These are phyloP conservation scores for Craniophora ligustri DNA, from an alignment of 2,888 invertebrate species.

Conservation along the genomic window DNA sequence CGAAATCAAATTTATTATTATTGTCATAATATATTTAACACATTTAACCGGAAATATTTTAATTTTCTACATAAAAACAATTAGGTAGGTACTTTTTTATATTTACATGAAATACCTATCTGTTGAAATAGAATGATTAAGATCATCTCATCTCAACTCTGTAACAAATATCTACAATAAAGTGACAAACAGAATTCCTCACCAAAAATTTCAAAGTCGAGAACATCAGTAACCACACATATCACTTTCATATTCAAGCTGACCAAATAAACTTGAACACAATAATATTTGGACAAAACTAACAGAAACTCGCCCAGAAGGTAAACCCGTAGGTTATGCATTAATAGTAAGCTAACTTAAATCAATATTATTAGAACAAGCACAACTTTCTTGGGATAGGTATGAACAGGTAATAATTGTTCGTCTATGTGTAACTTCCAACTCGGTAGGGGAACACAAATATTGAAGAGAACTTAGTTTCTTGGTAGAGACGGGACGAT, in stretches of 20 bases:
- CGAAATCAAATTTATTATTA: too few species aligned
- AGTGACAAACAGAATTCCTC: background rate
- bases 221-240: conserved; percentile 52
- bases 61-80: too few species aligned
- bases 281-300: conserved; percentile 65
- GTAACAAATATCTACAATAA: background rate
- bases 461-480: conserved; percentile 79
- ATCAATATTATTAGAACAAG: conserved; percentile 77
- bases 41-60: too few species aligned
- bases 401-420: conserved; percentile 68
- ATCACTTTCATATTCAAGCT: conserved; percentile 63
- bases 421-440: conserved; percentile 72
- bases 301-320: conserved; percentile 58
- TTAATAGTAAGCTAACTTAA: conserved; percentile 68
- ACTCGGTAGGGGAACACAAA: conserved; percentile 78
- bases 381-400: conserved; percentile 69
- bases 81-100: too few species aligned
- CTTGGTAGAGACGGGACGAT: conserved; percentile 69
- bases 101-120: too few species aligned
- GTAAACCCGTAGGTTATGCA: conserved; percentile 61
- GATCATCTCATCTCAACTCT: too few species aligned
- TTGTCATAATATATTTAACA: too few species aligned
- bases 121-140: too few species aligned
- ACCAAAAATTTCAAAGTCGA: conserved; percentile 30
- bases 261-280: conserved; percentile 60